Evolutionary conservation across 2,888 invertebrate species (phyloP).

Genomic region (Aleiodes testaceus): DNA sequence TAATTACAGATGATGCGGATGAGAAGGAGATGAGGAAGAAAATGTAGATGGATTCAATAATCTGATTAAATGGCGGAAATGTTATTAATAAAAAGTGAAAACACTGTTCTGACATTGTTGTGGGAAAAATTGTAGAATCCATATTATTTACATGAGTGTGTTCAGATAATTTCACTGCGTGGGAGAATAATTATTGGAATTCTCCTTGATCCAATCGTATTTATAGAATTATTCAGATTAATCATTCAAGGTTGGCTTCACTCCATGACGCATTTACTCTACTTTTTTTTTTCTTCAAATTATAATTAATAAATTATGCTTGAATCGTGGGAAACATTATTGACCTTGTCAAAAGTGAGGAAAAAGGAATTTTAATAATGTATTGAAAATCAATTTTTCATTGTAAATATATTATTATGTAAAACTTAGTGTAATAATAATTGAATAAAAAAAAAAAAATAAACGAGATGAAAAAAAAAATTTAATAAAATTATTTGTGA

Average conservation of each 20-base stretch:
- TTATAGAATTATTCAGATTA: slow-evolving; percentile 5
- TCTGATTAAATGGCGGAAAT: neutral
- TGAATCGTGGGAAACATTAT: slow-evolving; percentile 14
- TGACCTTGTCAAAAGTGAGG: slow-evolving; percentile 6
- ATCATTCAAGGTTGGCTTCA: slow-evolving; percentile 23
- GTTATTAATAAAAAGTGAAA: slow-evolving; percentile 16
- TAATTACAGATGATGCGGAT: slow-evolving; percentile 78
- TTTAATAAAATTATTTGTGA: neutral
- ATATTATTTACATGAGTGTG: neutral
- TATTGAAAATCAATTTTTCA: slow-evolving; percentile 9
- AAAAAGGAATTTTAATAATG: neutral
- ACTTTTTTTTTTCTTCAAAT: neutral
- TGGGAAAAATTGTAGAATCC: slow-evolving; percentile 3
- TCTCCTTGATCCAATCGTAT: slow-evolving; percentile 28
- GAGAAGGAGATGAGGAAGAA: slow-evolving; percentile 67
- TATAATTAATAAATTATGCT: neutral
- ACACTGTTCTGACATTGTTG: neutral
- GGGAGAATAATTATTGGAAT: slow-evolving; percentile 5
- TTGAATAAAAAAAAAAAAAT: slow-evolving; percentile 4
- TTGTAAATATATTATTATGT: slow-evolving; percentile 23
- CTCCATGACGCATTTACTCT: slow-evolving; percentile 1
- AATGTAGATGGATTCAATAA: slow-evolving; percentile 50
- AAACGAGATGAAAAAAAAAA: neutral
- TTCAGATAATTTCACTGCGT: slow-evolving; percentile 11
- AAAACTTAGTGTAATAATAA: slow-evolving; percentile 21